Percentiles rank a stretch among this genome's conserved stretches.
Evolutionary conservation across 2,797 vertebrate species (phyloP).

Genomic region (Cottoperca gobio): DNA sequence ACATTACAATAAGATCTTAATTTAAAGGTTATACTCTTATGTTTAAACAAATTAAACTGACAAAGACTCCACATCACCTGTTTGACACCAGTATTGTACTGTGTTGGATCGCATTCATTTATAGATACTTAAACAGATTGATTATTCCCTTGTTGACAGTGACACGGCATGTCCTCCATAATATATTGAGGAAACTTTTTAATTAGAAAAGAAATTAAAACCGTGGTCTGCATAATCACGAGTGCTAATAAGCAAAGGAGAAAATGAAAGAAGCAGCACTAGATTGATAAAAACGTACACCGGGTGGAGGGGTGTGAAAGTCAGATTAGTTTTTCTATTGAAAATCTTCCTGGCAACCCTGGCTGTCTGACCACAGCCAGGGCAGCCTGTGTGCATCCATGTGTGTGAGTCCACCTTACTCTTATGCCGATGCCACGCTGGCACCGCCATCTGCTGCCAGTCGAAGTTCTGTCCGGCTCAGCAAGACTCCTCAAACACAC

Average conservation of each 20-base stretch:
- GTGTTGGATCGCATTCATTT: slow-evolving; percentile 38
- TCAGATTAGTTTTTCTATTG: slow-evolving; percentile 52
- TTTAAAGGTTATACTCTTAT: slow-evolving; percentile 11
- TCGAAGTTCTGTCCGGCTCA: slow-evolving; percentile 71
- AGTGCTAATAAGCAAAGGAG: slow-evolving; percentile 24
- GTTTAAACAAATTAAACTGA: slow-evolving; percentile 5
- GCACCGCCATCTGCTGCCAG: slow-evolving; percentile 80
- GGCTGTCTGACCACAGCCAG: slow-evolving; percentile 37
- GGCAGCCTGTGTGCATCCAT: slow-evolving; percentile 56
- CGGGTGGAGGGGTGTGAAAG: slow-evolving; percentile 7
- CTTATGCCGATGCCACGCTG: slow-evolving; percentile 65
- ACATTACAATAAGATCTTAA: slow-evolving; percentile 4
- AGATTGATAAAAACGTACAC: background rate
- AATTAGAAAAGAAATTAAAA: slow-evolving; percentile 61
- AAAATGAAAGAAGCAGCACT: slow-evolving; percentile 1
- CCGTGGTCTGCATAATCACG: slow-evolving; percentile 34
- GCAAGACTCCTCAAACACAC: slow-evolving; percentile 56
- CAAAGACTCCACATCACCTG: slow-evolving; percentile 19
- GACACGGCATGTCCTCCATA: slow-evolving; percentile 31
- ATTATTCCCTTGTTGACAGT: slow-evolving; percentile 60
- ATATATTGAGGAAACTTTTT: slow-evolving; percentile 47
- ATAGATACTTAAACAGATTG: slow-evolving; percentile 40
- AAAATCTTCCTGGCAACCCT: slow-evolving; percentile 37
- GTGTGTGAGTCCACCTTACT: slow-evolving; percentile 61
- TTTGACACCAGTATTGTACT: slow-evolving; percentile 25